Base-by-base conservation (phyloP, 2,888 invertebrate species). In the Lasiommata megera region DNA sequence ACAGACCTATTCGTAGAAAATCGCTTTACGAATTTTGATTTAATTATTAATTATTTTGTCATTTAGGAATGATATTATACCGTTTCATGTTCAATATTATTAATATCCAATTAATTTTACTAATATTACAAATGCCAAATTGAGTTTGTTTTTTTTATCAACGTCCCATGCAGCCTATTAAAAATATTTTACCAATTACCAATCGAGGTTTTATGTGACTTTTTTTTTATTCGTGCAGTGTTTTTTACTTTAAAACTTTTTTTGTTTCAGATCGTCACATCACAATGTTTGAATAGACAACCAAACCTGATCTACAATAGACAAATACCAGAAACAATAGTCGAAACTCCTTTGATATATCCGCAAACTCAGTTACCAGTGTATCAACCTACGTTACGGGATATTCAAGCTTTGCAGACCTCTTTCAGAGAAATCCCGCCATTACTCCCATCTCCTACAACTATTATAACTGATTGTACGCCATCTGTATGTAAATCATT, bases 401-500 rank as follows among this genome's bases (percentile, higher is more conserved):
- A 56, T 16, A 34, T 16, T 11, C 53, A 41, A n/a, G 16, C 38
- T 0, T 16, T 50, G n/a, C 31, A 34, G 3, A 47, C 36, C 3
- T 28, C 52, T 16, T 12, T 40, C 17, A 38, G 40, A 12, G 65
- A 41, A 3, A 44, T 46, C 2, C 46, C 14, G 31, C 46, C 29
- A 7, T 31, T 47, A 29, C 59, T 59, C 0, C 62, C 67, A 6
- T 46, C 71, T 1, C 68, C 75, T 3, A 80, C 79, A 0, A 80
- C 82, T 0, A 61, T 87, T 0, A 79, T 86, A 18, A 82, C 84
- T 0, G 88, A 87, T 47, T 83, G 84, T 34, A 77, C 85, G 0
- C 88, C 88, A 1, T 56, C 73, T 0, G 75, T 83, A 0, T 86
- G 88, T 58, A 79, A 84, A 55, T 84, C 84, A 47, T 54, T 88